These are phyloP conservation scores for Malurus melanocephalus DNA, from an alignment of 2,113 vertebrate species.

Conservation along the genomic window DNA sequence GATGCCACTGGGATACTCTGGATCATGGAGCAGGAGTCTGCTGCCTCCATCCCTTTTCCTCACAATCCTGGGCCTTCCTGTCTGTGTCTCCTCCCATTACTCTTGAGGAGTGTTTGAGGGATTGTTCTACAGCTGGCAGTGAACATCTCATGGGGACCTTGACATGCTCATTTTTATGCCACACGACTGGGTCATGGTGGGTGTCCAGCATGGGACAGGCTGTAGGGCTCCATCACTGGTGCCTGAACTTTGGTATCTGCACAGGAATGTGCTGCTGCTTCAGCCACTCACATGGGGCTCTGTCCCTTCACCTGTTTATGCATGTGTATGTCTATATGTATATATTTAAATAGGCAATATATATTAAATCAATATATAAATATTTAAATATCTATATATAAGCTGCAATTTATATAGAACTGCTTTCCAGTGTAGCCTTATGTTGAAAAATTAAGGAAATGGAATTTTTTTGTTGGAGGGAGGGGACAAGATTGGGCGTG, in stretches of 20 bases:
- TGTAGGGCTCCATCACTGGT: neutral
- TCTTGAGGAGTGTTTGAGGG: neutral
- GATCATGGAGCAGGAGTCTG: neutral
- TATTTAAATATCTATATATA: neutral
- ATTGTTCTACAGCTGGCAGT: neutral
- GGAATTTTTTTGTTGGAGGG: neutral
- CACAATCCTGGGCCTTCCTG: neutral
- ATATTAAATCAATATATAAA: neutral
- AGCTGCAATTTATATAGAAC: neutral
- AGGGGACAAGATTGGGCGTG: neutral
- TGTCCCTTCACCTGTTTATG: neutral
- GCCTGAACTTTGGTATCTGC: fast-evolving
- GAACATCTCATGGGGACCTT: neutral
- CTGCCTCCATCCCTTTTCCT: neutral
- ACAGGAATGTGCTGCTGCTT: neutral
- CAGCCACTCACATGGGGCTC: fast-evolving
- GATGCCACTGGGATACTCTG: neutral
- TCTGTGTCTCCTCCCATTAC: neutral
- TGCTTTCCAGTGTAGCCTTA: neutral
- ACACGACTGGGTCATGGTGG: fast-evolving
- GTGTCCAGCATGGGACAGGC: neutral
- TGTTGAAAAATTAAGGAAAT: neutral
- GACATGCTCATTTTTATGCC: fast-evolving
- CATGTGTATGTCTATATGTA: neutral
- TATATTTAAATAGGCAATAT: neutral